phyloP scores from a whole-genome alignment of 2,797 vertebrate genomes.

The Hypotaenidia philippensis region DNA sequence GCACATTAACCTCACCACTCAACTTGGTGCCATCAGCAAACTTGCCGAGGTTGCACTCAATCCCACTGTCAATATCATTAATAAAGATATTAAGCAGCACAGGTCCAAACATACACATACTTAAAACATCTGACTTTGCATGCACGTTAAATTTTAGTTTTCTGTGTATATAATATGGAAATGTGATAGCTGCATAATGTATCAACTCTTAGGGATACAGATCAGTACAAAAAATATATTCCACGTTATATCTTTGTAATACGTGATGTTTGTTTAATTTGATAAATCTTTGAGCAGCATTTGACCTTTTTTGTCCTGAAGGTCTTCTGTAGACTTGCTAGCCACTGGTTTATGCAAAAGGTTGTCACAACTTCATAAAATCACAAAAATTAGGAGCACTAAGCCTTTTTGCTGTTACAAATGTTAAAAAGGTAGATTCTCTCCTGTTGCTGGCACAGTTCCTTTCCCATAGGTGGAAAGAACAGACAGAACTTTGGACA shows the following conservation, averaged over 20 bases:
- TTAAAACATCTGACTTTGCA: background rate
- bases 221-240: background rate
- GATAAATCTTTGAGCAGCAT: background rate
- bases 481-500: constrained; percentile 37
- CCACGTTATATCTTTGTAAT: background rate
- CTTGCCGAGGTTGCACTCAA: too few species aligned
- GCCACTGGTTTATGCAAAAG: background rate
- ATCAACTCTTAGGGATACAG: background rate
- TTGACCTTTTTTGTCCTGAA: background rate
- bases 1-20: too few species aligned
- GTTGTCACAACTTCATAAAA: background rate
- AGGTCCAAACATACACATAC: background rate
- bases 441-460: background rate
- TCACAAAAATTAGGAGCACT: background rate
- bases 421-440: background rate
- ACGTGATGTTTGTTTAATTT: background rate
- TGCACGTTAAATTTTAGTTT: background rate
- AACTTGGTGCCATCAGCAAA: too few species aligned
- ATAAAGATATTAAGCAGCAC: too few species aligned
- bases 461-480: constrained; percentile 25
- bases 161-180: background rate
- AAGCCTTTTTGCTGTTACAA: background rate
- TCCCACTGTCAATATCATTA: too few species aligned
- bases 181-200: background rate
- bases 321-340: background rate